phyloP scores from a whole-genome alignment of 2,113 vertebrate genomes.

The Labeo catla region DNA sequence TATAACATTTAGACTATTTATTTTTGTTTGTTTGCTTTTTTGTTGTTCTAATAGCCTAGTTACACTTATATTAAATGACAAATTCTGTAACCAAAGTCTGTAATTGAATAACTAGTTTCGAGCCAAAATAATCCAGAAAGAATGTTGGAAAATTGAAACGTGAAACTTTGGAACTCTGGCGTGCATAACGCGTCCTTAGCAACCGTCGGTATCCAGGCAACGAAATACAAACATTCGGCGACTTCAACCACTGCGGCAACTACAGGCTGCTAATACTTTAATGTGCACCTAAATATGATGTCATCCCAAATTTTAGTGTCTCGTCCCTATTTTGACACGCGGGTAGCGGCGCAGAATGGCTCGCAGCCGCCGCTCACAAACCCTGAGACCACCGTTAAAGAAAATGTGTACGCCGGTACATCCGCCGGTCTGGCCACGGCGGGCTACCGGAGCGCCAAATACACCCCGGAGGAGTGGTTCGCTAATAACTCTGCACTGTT shows the following conservation, averaged over 20 bases:
- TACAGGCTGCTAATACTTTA: background rate
- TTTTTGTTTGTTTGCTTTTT: too few species aligned
- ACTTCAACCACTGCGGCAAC: background rate
- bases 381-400: conserved; percentile 58
- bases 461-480: conserved; percentile 82
- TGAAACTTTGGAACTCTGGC: too few species aligned
- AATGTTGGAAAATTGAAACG: too few species aligned
- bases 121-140: too few species aligned
- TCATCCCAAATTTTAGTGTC: conserved; percentile 66
- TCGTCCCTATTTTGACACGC: conserved; percentile 63
- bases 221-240: conserved; percentile 27
- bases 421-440: conserved; percentile 79
- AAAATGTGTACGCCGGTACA: conserved; percentile 59
- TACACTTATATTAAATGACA: too few species aligned
- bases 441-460: conserved; percentile 82
- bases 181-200: conserved; percentile 44
- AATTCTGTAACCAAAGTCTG: too few species aligned
- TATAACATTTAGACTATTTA: too few species aligned
- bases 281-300: conserved; percentile 53
- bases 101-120: too few species aligned
- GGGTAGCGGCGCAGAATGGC: conserved; percentile 57
- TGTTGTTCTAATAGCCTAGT: too few species aligned
- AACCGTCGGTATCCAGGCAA: conserved; percentile 53
- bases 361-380: conserved; percentile 50
- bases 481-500: conserved; percentile 69